Conservation (phyloP, 2,113 vertebrate species). For the Tympanuchus pallidicinctus region DNA sequence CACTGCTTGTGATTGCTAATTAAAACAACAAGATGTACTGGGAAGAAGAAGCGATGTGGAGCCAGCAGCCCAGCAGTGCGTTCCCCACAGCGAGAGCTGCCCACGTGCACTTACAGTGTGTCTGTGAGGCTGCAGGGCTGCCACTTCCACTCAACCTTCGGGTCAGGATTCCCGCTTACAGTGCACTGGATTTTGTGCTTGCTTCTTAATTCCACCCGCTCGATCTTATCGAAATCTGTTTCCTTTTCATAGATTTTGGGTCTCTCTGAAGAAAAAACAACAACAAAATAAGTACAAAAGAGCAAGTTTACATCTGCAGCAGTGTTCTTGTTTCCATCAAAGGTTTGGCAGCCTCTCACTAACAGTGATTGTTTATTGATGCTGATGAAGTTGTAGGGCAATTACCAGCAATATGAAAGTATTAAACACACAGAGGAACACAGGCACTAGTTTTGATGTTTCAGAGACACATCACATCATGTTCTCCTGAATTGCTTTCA, state of each 20-base stretch:
- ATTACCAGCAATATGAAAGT: not conserved
- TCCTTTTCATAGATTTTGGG: constrained; percentile 88
- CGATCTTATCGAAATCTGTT: constrained; percentile 55
- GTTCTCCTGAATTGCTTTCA: not conserved
- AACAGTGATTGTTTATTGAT: not conserved
- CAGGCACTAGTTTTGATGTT: not conserved
- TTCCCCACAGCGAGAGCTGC: accelerated
- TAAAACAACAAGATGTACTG: not conserved
- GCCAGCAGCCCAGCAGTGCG: accelerated
- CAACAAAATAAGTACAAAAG: not conserved
- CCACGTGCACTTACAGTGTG: constrained; percentile 39
- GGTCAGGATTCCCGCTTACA: constrained; percentile 75
- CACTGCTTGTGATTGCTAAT: not conserved
- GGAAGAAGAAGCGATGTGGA: not conserved
- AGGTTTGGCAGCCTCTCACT: not conserved
- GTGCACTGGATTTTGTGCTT: constrained; percentile 84
- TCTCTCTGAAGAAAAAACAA: constrained; percentile 75
- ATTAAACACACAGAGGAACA: not conserved
- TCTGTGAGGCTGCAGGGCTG: constrained; percentile 79
- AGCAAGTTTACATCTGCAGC: not conserved
- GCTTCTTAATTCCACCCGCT: constrained; percentile 63
- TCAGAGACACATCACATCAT: not conserved
- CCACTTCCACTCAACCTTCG: constrained; percentile 86
- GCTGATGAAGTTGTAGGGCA: not conserved
- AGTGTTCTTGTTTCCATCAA: not conserved